A percentile compares a stretch with the other conserved stretches of the same genome.
Evolutionary conservation across 2,888 invertebrate species (phyloP).

Genomic region (Heliconius charithonia): DNA sequence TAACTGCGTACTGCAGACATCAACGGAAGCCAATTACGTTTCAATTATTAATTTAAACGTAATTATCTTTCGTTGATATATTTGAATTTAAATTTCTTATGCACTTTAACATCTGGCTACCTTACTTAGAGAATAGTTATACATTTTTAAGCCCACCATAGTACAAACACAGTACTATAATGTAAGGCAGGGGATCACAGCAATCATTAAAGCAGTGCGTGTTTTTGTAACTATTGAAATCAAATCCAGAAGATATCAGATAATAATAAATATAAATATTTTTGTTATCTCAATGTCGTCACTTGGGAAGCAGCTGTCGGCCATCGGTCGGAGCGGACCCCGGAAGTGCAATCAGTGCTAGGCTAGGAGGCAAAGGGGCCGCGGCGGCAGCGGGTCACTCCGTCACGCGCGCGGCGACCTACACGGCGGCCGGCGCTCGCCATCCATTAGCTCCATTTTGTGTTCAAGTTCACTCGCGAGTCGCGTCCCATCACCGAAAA

Average conservation of each 20-base stretch:
- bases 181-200: neutral
- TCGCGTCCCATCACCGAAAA: slow-evolving; percentile 83
- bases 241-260: neutral
- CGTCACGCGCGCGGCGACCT: slow-evolving; percentile 77
- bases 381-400: slow-evolving; percentile 73
- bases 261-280: neutral
- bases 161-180: neutral
- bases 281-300: slow-evolving; percentile 4
- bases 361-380: slow-evolving; percentile 62
- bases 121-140: neutral
- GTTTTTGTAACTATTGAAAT: neutral
- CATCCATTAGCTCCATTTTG: slow-evolving; percentile 79
- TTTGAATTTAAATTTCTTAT: neutral
- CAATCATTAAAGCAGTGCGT: neutral
- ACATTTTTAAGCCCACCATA: neutral
- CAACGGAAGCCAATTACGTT: neutral
- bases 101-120: neutral
- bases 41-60: neutral
- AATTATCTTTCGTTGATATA: neutral
- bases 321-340: slow-evolving; percentile 47
- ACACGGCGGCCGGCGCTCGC: slow-evolving; percentile 63
- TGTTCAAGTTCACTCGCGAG: slow-evolving; percentile 83
- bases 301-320: slow-evolving; percentile 23
- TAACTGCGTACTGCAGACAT: neutral
- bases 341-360: slow-evolving; percentile 62